Base-by-base conservation (phyloP, 2,113 vertebrate genomes). In the Upupa epops region DNA sequence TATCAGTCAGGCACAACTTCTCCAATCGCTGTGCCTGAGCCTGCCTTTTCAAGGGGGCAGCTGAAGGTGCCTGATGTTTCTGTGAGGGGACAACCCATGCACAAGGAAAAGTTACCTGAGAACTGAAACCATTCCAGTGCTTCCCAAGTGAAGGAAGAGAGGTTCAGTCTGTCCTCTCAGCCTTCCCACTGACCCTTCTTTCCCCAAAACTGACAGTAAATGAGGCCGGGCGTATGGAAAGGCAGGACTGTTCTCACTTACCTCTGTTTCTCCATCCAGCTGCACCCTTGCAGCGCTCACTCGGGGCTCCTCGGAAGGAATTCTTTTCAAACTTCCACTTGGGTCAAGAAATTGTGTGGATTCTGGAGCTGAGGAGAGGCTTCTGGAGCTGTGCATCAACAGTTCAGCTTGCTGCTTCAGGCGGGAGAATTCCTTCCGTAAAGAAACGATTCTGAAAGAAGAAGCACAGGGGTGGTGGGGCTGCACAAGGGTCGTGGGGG, bases 381-480 rank as follows among this genome's bases (percentile, higher is more conserved):
- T 91, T 71, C 83, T 91, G 81, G 51, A 60, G 74, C 74, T 31
- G 42, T 95, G 90, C 60, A 97, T 94, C 86, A 95, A 86, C 60
- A 94, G 75, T 95, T 98, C 97, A 92, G 96, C 86, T 77, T 97
- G 95, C 91, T 97, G 91, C 21, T 63, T 96, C 84, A 98, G 92
- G 79, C 95, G 58, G 84, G 95, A 97, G 54, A 98, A 76, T 55
- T 97, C 92, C 69, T 97, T 88, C 36, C 61, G 96, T 95, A 98
- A 81, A 90, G 86, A 91, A 96, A 96, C 69, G 89, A 98, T 85
- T 58, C 98, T 98, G 91, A 95, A 96, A 88, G 75, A 96, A 90
- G 34, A n/a, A n/a, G n/a, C n/a, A n/a, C n/a, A n/a, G n/a, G n/a
- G n/a, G n/a, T n/a, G n/a, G n/a, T n/a, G n/a, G n/a, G n/a, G n/a